Base-by-base conservation (phyloP, 53 echinoderm and acorn worm genomes). In the Echinarachnius parma region DNA sequence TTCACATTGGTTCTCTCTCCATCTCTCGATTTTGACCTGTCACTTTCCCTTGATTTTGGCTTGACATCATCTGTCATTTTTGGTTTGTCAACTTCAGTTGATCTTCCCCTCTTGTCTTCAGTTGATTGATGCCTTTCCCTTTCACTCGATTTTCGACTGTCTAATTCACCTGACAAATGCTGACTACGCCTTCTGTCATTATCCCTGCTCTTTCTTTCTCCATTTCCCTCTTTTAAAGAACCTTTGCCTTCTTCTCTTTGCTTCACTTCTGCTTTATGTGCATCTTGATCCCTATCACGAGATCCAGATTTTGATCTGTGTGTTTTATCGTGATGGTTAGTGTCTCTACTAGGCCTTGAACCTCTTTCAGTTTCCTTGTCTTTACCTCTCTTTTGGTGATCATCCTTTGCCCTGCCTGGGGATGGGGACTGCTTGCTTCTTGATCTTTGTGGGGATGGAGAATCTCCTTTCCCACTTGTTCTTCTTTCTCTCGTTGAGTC, bases 201-300 rank as follows among this genome's bases (percentile, higher is more conserved):
- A n/a, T n/a, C n/a, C 19, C 65, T 46, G 46, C 65, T 65, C 26
- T 46, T 65, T 65, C 68, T 48, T 39, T 13, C 42, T 50, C 68
- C 31, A 48, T 46, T 48, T 1, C 49, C 33, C 5, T 77, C 77
- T 60, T 46, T 61, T 39, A 25, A 49, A 28, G 60, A 32, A 30
- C 52, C 19, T 27, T 62, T 61, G 11, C 46, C 21, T 18, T 21
- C 16, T 33, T 31, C 77, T 48, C 50, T 46, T 21, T 35, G 25
- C 21, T 31, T 34, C 14, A 31, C 28, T 9, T 14, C 34, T 48
- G 61, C 21, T 61, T 48, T 32, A 31, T 32, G 22, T 31, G 36
- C 58, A 49, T 42, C 37, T 48, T 21, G 28, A 16, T 65, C 47
- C 56, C 58, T 53, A 4, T 57, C 46, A 20, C 42, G 53, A 5